Conservation (phyloP, 2,888 invertebrate genomes). For the Sussaba pulchella region DNA sequence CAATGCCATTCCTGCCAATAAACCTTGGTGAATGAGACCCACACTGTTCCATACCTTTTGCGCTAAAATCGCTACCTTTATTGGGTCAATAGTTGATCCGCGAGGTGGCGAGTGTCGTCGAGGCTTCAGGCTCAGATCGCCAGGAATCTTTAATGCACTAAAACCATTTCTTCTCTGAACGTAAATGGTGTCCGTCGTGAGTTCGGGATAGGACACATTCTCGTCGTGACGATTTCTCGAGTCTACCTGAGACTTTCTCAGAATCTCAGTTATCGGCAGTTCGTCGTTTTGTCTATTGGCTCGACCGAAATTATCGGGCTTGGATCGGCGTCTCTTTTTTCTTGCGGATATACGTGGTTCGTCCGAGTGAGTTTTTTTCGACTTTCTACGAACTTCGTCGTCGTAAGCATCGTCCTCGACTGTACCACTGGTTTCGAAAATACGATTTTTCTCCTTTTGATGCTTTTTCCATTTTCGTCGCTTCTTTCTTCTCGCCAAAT, state of each 20-base stretch:
- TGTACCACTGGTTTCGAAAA: constrained; percentile 45
- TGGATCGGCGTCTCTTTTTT: constrained; percentile 40
- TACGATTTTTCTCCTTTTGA: constrained; percentile 35
- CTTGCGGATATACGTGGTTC: constrained; percentile 42
- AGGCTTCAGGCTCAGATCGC: constrained; percentile 50
- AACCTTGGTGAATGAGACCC: constrained; percentile 80
- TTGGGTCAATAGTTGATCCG: constrained; percentile 68
- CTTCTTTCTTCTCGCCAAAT: constrained; percentile 32
- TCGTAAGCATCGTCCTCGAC: constrained; percentile 22
- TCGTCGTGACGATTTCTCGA: constrained; percentile 77
- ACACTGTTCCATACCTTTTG: constrained; percentile 78
- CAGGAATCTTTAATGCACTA: constrained; percentile 78
- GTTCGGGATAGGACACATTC: constrained; percentile 75
- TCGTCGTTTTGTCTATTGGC: constrained; percentile 66
- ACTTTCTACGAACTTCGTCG: constrained; percentile 21
- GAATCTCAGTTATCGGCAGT: constrained; percentile 80
- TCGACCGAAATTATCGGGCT: constrained; percentile 21
- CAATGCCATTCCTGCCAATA: constrained; percentile 81
- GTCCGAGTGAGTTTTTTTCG: constrained; percentile 35
- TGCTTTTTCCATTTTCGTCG: constrained; percentile 52
- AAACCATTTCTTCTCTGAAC: constrained; percentile 81
- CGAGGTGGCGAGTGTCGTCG: constrained; percentile 35
- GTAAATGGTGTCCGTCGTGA: constrained; percentile 81
- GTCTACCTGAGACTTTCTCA: constrained; percentile 77
- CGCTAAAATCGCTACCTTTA: constrained; percentile 79